A percentile compares a stretch with the other conserved stretches of the same genome.
phyloP scores from a whole-genome alignment of 2,113 vertebrate genomes.

The Notarius lentiginosus region DNA sequence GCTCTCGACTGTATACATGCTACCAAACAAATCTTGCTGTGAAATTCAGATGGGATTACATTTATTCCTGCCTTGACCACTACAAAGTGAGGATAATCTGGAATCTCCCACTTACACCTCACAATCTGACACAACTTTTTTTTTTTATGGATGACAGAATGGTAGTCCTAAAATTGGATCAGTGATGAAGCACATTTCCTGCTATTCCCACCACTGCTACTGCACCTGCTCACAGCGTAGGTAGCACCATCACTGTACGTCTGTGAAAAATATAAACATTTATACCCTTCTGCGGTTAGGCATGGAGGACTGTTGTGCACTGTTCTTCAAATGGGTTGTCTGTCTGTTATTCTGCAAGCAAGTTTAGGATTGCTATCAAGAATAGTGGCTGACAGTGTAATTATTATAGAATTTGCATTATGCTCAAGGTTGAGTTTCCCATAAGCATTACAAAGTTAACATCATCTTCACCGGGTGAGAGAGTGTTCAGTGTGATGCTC shows the following conservation, averaged over 20 bases:
- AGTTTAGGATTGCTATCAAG: neutral
- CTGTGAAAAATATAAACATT: neutral
- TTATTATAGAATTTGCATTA: neutral
- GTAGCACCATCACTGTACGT: neutral
- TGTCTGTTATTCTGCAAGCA: neutral
- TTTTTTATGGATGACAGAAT: constrained; percentile 57
- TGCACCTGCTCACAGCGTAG: neutral
- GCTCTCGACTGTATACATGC: constrained; percentile 48
- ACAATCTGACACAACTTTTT: constrained; percentile 63
- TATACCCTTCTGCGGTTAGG: neutral
- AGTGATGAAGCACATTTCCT: constrained; percentile 59
- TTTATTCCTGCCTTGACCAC: constrained; percentile 53
- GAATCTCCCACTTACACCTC: constrained; percentile 60
- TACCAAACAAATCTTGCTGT: constrained; percentile 45
- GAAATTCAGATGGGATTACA: constrained; percentile 63
- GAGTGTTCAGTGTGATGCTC: neutral
- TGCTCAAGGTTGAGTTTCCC: neutral
- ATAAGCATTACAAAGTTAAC: neutral
- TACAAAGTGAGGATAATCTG: constrained; percentile 68
- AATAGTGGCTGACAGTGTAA: neutral
- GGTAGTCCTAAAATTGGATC: constrained; percentile 68
- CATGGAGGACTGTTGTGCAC: neutral
- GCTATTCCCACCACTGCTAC: constrained; percentile 54
- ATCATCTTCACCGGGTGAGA: neutral
- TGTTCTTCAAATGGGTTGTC: too few species aligned